Base-by-base conservation (phyloP, 2,797 vertebrate genomes). In the Falco columbarius region DNA sequence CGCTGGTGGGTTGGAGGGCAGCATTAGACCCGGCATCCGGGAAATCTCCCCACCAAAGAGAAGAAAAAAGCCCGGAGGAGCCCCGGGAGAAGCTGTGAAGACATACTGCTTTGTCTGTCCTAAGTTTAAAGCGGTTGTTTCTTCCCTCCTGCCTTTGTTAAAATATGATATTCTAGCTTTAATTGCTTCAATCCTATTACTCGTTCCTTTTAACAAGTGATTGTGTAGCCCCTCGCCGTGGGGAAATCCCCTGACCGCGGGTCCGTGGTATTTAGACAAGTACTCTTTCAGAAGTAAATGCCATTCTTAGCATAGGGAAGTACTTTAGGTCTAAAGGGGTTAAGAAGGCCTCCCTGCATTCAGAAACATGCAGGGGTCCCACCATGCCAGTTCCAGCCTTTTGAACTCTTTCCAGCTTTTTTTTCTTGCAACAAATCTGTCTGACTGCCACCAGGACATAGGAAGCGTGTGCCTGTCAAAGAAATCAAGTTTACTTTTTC, bases 301-400 rank as follows among this genome's bases (percentile, higher is more conserved):
- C 97, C 98, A 98, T 98, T 98, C 97, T 98, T 98, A 98, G 97
- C 98, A 97, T 97, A 97, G 89, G 98, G 97, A 97, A 97, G 97
- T 96, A 98, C 96, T 97, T 95, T 95, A 97, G 98, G 97, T 89
- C 96, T 92, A 96, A 98, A 99, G 98, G 99, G 98, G 99, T 99
- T 99, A 99, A 99, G 96, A 98, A 98, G 98, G 98, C 98, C 98
- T 98, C 98, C 98, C 97, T 98, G 98, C 98, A 98, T 98, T 98
- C 98, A 98, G 98, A 98, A 98, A 98, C 98, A 99, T 98, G 98
- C 99, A 99, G 99, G 99, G 99, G 99, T 98, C 98, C 98, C 97
- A 98, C 98, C 97, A 98, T 98, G 98, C 98, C 98, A 98, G 98
- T 97, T 98, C 98, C 98, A 98, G 97, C 98, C 97, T 98, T 98